These are phyloP conservation scores for Hypercompe scribonia DNA, from an alignment of 2,888 invertebrate species.

Conservation along the genomic window DNA sequence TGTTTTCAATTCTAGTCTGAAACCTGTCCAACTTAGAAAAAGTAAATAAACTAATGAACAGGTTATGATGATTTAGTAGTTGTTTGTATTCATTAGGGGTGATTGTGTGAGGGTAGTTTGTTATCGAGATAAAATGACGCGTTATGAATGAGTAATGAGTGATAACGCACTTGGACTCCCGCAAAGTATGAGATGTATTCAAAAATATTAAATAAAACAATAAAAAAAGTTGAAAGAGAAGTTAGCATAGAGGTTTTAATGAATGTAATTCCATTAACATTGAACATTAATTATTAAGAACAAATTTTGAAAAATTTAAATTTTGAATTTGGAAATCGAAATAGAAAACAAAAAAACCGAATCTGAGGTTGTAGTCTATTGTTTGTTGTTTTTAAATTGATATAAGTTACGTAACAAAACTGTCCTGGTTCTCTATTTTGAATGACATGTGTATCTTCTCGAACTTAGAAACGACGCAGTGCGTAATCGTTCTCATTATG, in stretches of 20 bases:
- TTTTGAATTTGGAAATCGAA: too few relatives aligned
- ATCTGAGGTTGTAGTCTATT: too few relatives aligned
- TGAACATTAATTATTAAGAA: too few relatives aligned
- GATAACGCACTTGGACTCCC: not conserved
- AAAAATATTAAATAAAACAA: too few relatives aligned
- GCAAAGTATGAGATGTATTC: too few relatives aligned
- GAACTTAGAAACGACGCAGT: not conserved
- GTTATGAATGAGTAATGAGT: constrained; percentile 4
- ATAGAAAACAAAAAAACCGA: too few relatives aligned
- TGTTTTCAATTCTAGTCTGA: constrained; percentile 13
- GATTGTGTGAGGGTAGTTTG: constrained; percentile 4
- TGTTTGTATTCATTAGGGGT: constrained; percentile 15
- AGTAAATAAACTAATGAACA: constrained; percentile 5
- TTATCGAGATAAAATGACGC: constrained; percentile 2
- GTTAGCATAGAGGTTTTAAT: too few relatives aligned
- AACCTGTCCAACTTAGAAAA: constrained; percentile 6
- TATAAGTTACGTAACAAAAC: not conserved
- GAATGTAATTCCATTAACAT: too few relatives aligned
- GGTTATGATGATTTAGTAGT: constrained; percentile 8
- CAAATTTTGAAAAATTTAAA: too few relatives aligned
- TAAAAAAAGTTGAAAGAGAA: too few relatives aligned
- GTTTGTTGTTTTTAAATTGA: not conserved
- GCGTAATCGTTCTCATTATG: not conserved
- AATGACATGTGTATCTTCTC: not conserved
- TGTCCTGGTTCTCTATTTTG: not conserved